Evolutionary conservation across 2,113 vertebrate species (phyloP), one percentile per base, ranked within the genome.

Genomic region (Paraplagusia blochii): DNA sequence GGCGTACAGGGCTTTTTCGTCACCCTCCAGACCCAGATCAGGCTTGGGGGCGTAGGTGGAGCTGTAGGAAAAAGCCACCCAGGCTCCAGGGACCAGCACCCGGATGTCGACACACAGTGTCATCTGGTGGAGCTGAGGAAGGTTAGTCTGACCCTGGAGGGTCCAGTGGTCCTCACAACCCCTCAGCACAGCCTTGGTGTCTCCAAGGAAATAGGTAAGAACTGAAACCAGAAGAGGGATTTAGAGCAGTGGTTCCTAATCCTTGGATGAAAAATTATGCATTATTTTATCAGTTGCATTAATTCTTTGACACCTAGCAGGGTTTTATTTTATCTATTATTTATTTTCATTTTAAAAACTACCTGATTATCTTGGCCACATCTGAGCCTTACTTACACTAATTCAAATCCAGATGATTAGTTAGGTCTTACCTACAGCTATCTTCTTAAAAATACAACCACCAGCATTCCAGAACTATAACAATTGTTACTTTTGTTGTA

Each of bases 61-160:
- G 60, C 61, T 77, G 76, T 92, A 92, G 12, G 85, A 84, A 72
- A 90, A 92, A 35, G 88, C 90, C 45, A 83, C 83, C 90, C 90
- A 92, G 17, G 69, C 14, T 11, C 89, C 88, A 0, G 80, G 72
- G 8, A 53, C 63, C 1, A 89, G 16, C 53, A 90, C 73, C 0
- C 76, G 82, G 16, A 92, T 17, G 42, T 90, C 74, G 7, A 91
- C 68, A 6, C 90, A 92, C 55, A 89, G 75, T 0, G 86, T 92
- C 76, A 89, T 72, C 51, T 83, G 76, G 14, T 34, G 59, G 15
- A 89, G 84, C 14, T 35, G 34, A 0, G 89, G 89, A 18, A 89
- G 34, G 6, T 19, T 1, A 10, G 17, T 1, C 8, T 42, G 16
- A 16, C 72, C 76, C 72, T 75, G 78, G 48, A 91, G 80, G n/a